phyloP scores from a whole-genome alignment of 1,140 invertebrate genomes.

The Trichogramma pretiosum region DNA sequence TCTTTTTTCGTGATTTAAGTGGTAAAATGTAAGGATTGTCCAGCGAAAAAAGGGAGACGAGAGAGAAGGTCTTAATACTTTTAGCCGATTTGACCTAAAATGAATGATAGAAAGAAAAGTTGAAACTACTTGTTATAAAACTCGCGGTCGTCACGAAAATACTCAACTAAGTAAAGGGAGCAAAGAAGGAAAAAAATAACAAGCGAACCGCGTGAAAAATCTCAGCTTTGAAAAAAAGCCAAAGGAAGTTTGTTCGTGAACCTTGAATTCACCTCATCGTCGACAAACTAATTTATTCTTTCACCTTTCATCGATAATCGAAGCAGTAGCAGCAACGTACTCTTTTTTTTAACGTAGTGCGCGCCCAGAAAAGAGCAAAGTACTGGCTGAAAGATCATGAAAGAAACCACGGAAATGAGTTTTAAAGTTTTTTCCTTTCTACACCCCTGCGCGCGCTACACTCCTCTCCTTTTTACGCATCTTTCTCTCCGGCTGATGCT shows the following conservation, averaged over 20 bases:
- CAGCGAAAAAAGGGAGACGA: too few relatives aligned
- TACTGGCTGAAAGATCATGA: conserved; percentile 8
- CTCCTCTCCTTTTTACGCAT: not conserved
- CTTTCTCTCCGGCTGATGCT: not conserved
- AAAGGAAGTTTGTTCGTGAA: conserved; percentile 10
- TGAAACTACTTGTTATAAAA: too few relatives aligned
- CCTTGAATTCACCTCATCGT: conserved; percentile 9
- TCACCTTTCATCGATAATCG: conserved; percentile 13
- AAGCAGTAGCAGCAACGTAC: too few relatives aligned
- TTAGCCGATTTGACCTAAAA: too few relatives aligned
- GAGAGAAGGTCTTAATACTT: too few relatives aligned
- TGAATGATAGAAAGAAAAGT: too few relatives aligned
- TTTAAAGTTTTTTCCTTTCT: conserved; percentile 10
- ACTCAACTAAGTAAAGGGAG: too few relatives aligned
- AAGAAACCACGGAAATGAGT: conserved; percentile 10
- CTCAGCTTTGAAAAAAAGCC: too few relatives aligned
- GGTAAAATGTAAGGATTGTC: too few relatives aligned
- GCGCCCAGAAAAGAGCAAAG: conserved; percentile 15
- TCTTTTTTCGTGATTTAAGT: too few relatives aligned
- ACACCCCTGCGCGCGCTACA: too few relatives aligned
- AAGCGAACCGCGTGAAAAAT: not conserved
- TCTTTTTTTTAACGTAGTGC: not conserved
- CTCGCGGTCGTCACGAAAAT: too few relatives aligned
- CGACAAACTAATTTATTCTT: conserved; percentile 13
- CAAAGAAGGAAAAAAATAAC: not conserved